These are phyloP conservation scores for Ophion slaviceki DNA, from an alignment of 2,888 invertebrate genomes.

Conservation along the genomic window DNA sequence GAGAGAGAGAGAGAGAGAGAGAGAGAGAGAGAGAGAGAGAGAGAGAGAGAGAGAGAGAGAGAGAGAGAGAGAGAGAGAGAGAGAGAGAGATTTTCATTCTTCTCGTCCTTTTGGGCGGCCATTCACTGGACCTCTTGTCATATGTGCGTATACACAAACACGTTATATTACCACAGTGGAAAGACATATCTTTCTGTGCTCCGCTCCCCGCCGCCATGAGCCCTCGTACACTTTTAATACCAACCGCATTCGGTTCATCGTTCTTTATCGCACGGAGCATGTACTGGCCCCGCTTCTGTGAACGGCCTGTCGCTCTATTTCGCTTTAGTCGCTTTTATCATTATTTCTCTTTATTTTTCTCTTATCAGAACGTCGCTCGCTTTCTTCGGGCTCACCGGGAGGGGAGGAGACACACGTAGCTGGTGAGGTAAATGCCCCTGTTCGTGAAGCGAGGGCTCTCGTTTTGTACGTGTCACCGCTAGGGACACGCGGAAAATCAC, in stretches of 20 bases:
- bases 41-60: not conserved
- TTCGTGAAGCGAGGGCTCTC: conserved; percentile 10
- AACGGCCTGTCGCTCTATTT: conserved; percentile 53
- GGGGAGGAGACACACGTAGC: conserved; percentile 22
- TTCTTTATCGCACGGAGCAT: conserved; percentile 44
- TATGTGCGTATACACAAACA: not conserved
- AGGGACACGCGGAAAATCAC: conserved; percentile 3
- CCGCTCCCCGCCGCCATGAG: not conserved
- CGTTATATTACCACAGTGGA: conserved; percentile 22
- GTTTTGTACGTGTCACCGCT: conserved; percentile 41
- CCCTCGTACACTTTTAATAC: conserved; percentile 13
- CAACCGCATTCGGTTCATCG: conserved; percentile 32
- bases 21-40: too few relatives aligned
- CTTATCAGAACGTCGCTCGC: conserved; percentile 64
- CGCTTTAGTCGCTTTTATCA: conserved; percentile 39
- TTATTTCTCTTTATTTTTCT: conserved; percentile 40
- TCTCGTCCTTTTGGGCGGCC: not conserved
- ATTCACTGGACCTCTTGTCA: conserved; percentile 3
- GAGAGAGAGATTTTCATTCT: not conserved
- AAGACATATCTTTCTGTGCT: conserved; percentile 39
- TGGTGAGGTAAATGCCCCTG: conserved; percentile 37
- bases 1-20: not conserved
- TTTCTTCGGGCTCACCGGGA: conserved; percentile 24
- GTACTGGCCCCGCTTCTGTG: conserved; percentile 25
- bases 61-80: not conserved